These are phyloP conservation scores for Phyllostomus discolor DNA, from an alignment of 2,113 vertebrate genomes.

Conservation along the genomic window DNA sequence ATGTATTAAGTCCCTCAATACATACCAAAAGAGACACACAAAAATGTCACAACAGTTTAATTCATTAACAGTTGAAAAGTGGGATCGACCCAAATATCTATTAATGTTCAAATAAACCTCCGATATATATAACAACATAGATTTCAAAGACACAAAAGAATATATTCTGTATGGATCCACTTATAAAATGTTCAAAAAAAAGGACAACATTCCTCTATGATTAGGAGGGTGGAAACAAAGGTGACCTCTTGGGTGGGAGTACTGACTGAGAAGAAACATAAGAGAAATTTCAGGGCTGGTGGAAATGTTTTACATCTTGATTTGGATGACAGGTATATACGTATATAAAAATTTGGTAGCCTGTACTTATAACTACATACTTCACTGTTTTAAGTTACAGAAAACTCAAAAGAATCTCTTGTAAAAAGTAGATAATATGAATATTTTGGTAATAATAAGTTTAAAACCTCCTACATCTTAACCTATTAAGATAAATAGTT, in stretches of 20 bases:
- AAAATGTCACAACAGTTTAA: not conserved
- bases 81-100: not conserved
- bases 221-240: not conserved
- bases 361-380: not conserved
- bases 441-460: slow-evolving; percentile 24
- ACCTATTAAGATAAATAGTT: not conserved
- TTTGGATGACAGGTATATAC: not conserved
- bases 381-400: not conserved
- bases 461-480: not conserved
- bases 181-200: not conserved
- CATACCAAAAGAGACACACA: not conserved
- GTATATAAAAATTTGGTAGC: not conserved
- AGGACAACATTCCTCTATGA: not conserved
- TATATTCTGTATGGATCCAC: not conserved
- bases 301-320: not conserved
- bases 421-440: not conserved
- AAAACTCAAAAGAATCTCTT: not conserved
- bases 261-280: not conserved
- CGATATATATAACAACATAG: not conserved
- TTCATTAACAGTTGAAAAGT: not conserved
- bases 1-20: not conserved
- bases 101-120: not conserved
- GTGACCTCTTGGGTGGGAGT: not conserved
- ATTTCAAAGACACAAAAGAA: not conserved
- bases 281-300: not conserved